Evolutionary conservation across 2,888 invertebrate species (phyloP).

Genomic region (Sussaba pulchella): DNA sequence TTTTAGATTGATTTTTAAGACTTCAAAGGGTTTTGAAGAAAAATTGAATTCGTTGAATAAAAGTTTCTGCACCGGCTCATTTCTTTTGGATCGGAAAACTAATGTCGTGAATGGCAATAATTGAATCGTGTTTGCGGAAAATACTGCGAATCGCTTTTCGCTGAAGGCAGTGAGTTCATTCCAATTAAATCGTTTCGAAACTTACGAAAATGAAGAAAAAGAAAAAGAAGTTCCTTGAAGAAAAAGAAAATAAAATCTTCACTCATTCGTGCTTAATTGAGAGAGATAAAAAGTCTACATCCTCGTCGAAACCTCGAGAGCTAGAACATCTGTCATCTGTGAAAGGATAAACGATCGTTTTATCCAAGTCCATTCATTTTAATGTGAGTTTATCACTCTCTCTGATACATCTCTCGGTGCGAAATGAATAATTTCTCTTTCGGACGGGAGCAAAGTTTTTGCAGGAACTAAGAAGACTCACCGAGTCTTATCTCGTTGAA

Average conservation of each 20-base stretch:
- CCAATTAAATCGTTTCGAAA: neutral
- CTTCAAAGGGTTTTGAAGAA: too few species aligned
- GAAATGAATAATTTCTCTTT: neutral
- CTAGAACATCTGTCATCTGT: neutral
- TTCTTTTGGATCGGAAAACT: neutral
- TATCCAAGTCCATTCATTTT: neutral
- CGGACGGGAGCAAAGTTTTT: neutral
- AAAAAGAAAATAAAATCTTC: neutral
- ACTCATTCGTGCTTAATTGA: neutral
- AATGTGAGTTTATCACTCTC: neutral
- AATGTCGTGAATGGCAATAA: neutral
- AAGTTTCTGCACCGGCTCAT: neutral
- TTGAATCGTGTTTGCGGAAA: neutral
- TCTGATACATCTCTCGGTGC: neutral
- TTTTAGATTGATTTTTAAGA: neutral
- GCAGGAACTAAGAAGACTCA: neutral
- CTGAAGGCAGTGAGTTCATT: too few species aligned
- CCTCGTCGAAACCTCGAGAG: neutral
- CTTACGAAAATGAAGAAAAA: neutral
- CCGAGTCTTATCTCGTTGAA: constrained; percentile 6
- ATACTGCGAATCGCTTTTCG: neutral
- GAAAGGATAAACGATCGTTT: neutral
- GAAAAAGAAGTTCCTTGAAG: neutral
- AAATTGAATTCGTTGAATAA: too few species aligned
- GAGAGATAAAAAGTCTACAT: neutral